phyloP scores from a whole-genome alignment of 2,888 invertebrate genomes.

The Hyppa rectilinea region DNA sequence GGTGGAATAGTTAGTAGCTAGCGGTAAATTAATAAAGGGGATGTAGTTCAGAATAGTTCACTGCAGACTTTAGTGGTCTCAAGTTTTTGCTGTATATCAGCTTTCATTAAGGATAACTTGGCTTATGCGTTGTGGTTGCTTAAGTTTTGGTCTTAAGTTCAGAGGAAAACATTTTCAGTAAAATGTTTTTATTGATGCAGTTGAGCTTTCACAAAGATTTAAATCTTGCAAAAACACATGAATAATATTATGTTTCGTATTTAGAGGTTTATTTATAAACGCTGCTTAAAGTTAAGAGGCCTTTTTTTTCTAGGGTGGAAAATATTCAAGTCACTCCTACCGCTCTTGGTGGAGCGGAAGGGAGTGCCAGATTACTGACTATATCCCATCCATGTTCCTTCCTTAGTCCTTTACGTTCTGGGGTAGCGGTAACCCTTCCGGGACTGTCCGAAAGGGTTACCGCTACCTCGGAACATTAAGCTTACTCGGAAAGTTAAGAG shows the following conservation, averaged over 20 bases:
- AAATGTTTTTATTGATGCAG: conserved; percentile 1
- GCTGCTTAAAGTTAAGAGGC: too few species aligned
- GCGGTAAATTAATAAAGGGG: conserved; percentile 54
- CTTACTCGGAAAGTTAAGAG: too few species aligned
- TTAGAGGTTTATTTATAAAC: too few species aligned
- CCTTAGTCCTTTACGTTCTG: too few species aligned
- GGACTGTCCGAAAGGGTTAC: too few species aligned
- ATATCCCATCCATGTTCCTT: too few species aligned
- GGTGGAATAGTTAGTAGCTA: conserved; percentile 36
- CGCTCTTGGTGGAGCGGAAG: too few species aligned
- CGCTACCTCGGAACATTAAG: too few species aligned
- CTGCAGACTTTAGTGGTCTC: conserved; percentile 31
- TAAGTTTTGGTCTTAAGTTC: conserved; percentile 1
- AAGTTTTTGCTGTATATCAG: conserved; percentile 24
- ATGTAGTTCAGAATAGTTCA: conserved; percentile 44
- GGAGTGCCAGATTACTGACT: too few species aligned
- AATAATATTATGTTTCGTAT: not conserved
- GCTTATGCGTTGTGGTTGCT: conserved; percentile 7
- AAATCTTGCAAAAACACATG: not conserved
- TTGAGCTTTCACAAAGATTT: not conserved
- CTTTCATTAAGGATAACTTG: conserved; percentile 21
- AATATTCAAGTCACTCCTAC: too few species aligned
- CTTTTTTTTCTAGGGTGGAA: too few species aligned
- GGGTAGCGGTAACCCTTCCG: too few species aligned
- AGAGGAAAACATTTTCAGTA: not conserved